A percentile compares a stretch with the other conserved stretches of the same genome.
These are phyloP conservation scores for Gymnosoma rotundatum DNA, from an alignment of 2,888 invertebrate genomes.

Conservation along the genomic window DNA sequence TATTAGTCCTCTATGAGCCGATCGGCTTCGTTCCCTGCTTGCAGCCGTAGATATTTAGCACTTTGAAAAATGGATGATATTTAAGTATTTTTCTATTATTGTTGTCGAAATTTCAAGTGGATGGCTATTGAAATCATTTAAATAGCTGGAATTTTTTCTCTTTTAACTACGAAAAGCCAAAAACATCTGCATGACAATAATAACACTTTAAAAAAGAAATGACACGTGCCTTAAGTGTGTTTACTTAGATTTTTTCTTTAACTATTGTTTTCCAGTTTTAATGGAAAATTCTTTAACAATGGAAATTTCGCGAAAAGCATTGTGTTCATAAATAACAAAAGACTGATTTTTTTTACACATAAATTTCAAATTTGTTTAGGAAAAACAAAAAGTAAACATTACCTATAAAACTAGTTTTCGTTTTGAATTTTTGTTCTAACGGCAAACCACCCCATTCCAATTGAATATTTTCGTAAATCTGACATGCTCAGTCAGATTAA, in stretches of 20 bases:
- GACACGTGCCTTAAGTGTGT: slow-evolving; percentile 73
- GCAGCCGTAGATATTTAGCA: too few species aligned
- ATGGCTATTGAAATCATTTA: neutral
- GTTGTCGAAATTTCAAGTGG: neutral
- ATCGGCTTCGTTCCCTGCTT: too few species aligned
- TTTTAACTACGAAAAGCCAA: slow-evolving; percentile 4
- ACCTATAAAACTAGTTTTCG: slow-evolving; percentile 46
- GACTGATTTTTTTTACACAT: slow-evolving; percentile 55
- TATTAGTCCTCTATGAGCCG: too few species aligned
- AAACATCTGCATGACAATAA: slow-evolving; percentile 35
- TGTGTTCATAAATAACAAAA: slow-evolving; percentile 56
- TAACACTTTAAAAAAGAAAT: slow-evolving; percentile 32
- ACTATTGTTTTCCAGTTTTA: slow-evolving; percentile 50
- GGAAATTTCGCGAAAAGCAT: slow-evolving; percentile 67
- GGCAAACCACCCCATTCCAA: slow-evolving; percentile 58
- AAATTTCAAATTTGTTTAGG: slow-evolving; percentile 30
- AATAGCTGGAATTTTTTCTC: neutral
- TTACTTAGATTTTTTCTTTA: slow-evolving; percentile 59
- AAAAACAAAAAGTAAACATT: slow-evolving; percentile 52
- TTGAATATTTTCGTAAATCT: slow-evolving; percentile 40
- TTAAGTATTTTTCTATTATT: too few species aligned
- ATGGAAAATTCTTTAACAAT: slow-evolving; percentile 70
- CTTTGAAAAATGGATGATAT: too few species aligned
- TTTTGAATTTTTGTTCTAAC: slow-evolving; percentile 18
- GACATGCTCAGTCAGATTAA: slow-evolving; percentile 63